These are phyloP conservation scores for Numenius phaeopus DNA, from an alignment of 2,797 vertebrate genomes.

Conservation along the genomic window DNA sequence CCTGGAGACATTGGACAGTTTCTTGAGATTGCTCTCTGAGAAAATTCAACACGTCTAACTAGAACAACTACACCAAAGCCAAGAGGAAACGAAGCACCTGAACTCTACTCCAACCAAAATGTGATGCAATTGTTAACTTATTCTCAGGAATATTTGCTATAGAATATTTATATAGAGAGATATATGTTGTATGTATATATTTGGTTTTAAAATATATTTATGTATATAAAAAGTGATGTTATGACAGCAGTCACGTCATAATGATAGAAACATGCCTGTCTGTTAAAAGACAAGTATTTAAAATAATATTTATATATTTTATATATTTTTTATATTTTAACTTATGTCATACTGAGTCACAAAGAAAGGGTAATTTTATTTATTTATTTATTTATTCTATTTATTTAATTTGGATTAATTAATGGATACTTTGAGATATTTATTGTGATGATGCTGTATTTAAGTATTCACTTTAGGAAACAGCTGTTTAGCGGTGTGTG, in stretches of 20 bases:
- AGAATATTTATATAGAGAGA: background rate
- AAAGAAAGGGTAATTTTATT: background rate
- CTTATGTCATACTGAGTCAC: background rate
- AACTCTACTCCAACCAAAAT: background rate
- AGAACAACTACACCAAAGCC: background rate
- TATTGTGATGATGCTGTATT: background rate
- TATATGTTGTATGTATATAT: accelerated
- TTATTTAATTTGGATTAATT: background rate
- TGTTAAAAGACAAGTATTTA: background rate
- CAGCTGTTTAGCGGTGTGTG: background rate
- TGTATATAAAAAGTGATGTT: background rate
- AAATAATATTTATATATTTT: background rate
- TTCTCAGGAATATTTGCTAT: conserved; percentile 14
- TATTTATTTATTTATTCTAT: background rate
- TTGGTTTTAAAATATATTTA: background rate
- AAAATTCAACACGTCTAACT: background rate
- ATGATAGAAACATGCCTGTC: background rate
- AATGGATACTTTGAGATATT: background rate
- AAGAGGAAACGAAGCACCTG: background rate
- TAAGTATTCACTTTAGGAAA: background rate
- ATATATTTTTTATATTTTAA: background rate
- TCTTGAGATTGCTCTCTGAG: background rate
- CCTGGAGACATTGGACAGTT: background rate
- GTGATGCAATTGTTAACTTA: conserved; percentile 7
- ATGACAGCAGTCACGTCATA: background rate